Evolutionary conservation across 2,797 vertebrate genomes (phyloP).

Genomic region (Glossophaga mutica): DNA sequence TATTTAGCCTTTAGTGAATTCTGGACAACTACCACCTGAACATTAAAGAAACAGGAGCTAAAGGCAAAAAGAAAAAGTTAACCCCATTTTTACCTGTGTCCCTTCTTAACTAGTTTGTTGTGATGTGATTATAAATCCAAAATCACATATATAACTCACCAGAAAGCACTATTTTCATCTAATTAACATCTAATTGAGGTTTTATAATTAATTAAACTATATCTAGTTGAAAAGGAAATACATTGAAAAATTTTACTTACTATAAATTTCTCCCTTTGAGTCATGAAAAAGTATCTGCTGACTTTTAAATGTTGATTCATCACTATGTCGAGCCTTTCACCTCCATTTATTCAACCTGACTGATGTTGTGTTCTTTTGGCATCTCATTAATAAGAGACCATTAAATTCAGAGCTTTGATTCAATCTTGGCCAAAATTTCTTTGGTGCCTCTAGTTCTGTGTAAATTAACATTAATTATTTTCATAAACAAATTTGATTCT

Average conservation of each 20-base stretch:
- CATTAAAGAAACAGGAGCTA: constrained; percentile 14
- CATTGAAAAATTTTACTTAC: neutral
- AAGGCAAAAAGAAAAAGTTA: neutral
- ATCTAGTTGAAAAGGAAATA: neutral
- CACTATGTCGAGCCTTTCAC: neutral
- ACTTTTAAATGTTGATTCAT: constrained; percentile 3
- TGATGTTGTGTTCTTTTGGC: neutral
- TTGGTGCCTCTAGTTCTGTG: neutral
- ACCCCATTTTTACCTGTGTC: neutral
- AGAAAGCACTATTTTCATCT: constrained; percentile 16
- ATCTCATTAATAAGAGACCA: neutral
- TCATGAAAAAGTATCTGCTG: neutral
- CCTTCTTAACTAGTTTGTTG: neutral
- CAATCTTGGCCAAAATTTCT: constrained; percentile 4
- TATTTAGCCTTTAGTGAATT: neutral
- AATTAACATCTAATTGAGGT: neutral
- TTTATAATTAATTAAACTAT: constrained; percentile 10
- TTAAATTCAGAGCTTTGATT: constrained; percentile 4
- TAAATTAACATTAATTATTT: constrained; percentile 15
- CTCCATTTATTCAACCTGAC: neutral
- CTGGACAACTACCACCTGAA: neutral
- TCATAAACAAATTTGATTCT: constrained; percentile 9
- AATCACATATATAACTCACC: neutral
- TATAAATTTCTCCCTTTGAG: neutral
- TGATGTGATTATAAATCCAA: constrained; percentile 9